A percentile compares a stretch with the other conserved stretches of the same genome.
Conservation (phyloP, 2,797 vertebrate genomes). For the Oceanodroma leucorhoa region DNA sequence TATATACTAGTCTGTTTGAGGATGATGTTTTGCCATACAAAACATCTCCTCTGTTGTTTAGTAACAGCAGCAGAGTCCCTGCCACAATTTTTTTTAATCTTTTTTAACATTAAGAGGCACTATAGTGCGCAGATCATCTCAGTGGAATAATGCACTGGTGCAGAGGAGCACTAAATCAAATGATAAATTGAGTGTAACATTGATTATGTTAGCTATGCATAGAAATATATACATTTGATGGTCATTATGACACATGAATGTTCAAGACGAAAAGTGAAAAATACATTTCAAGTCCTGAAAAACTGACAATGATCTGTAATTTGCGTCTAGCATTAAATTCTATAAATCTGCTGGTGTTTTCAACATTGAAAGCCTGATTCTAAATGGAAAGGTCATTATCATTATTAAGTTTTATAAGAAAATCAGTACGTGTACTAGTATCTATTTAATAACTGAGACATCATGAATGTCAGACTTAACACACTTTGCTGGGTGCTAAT, state of each 20-base stretch:
- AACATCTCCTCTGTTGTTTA: constrained; percentile 50
- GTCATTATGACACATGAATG: constrained; percentile 54
- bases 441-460: constrained; percentile 79
- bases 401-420: constrained; percentile 82
- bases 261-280: constrained; percentile 65
- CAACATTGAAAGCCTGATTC: constrained; percentile 66
- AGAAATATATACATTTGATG: constrained; percentile 73
- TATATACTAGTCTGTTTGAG: neutral
- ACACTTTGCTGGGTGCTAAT: constrained; percentile 77
- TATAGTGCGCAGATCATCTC: constrained; percentile 50
- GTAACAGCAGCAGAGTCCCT: neutral
- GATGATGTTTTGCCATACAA: neutral
- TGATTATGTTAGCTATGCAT: constrained; percentile 74
- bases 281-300: constrained; percentile 70
- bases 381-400: constrained; percentile 80
- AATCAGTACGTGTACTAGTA: constrained; percentile 73
- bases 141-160: constrained; percentile 60
- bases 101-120: constrained; percentile 46
- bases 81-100: constrained; percentile 15
- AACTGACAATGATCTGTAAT: constrained; percentile 57
- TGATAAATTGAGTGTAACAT: constrained; percentile 75
- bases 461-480: constrained; percentile 80
- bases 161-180: constrained; percentile 69
- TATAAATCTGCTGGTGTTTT: constrained; percentile 75
- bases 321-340: constrained; percentile 69